Evolutionary conservation across 2,888 invertebrate species (phyloP).

Genomic region (Muscina levida): DNA sequence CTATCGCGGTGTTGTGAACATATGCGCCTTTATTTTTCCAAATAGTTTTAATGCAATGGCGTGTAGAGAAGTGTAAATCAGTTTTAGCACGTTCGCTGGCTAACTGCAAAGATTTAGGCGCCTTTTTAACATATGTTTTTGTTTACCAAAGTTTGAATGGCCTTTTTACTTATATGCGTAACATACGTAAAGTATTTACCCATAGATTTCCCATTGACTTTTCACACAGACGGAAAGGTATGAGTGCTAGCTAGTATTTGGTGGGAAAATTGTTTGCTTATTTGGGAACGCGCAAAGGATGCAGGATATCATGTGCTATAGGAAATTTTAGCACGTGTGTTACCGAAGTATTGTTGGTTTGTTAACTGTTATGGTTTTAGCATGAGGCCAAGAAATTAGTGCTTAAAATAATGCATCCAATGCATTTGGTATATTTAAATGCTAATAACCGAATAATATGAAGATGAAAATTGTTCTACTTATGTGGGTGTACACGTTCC

Average conservation of each 20-base stretch:
- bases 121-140: slow-evolving; percentile 59
- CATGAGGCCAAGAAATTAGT: no score
- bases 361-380: no score
- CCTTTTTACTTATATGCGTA: no score
- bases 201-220: slow-evolving; percentile 41
- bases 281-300: background rate
- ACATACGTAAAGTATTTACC: slow-evolving; percentile 37
- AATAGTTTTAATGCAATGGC: slow-evolving; percentile 41
- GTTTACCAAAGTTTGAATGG: slow-evolving; percentile 40
- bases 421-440: no score
- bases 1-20: slow-evolving; percentile 51
- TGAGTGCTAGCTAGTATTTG: background rate
- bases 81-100: slow-evolving; percentile 58
- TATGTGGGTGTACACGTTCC: no score
- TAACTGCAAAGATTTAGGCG: slow-evolving; percentile 38
- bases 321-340: slow-evolving; percentile 52
- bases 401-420: no score
- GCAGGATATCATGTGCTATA: slow-evolving; percentile 9
- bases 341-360: slow-evolving; percentile 7
- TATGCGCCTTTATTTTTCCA: slow-evolving; percentile 22
- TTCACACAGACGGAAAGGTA: background rate
- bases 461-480: no score
- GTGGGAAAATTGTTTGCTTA: slow-evolving; percentile 26
- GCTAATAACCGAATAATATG: no score
- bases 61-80: no score